Base-by-base conservation (phyloP, 2,888 invertebrate genomes). In the Agriopis leucophaearia region DNA sequence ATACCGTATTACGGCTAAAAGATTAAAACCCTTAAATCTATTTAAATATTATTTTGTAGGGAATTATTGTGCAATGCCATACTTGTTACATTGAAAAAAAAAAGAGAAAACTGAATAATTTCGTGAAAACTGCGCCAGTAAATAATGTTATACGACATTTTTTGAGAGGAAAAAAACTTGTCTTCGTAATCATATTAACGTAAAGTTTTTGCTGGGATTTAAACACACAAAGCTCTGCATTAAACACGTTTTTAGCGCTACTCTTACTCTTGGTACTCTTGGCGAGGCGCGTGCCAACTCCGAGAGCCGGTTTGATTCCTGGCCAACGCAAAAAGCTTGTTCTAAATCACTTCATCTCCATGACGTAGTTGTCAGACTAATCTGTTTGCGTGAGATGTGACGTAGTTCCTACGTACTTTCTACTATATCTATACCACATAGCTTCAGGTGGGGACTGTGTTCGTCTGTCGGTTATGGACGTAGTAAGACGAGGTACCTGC, bases 261-360 rank as follows among this genome's bases (percentile, higher is more conserved):
- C 27, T n/a, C 35, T n/a, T n/a, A n/a, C n/a, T n/a, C 50, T 8
- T 8, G 3, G 8, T 27, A 35, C 1, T 48, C 9, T 15, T 45
- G 4, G 16, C 8, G 4, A 0, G 8, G n/a, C 35, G 35, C 35
- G n/a, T 51, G 51, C 51, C 51, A 51, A 18, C 51, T 51, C 3
- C 27, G 50, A 35, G 35, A 51, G 36, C 13, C 8, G 35, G 54
- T 54, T 54, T 16, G 15, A 54, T 54, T 16, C 16, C 16, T 16
- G 52, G 12, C 54, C 54, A 40, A 54, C 15, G 7, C n/a, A 38
- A 52, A 44, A 27, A 16, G 2, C 38, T 9, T 54, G 54, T 54
- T 40, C 40, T 10, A 38, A 54, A 54, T 51, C 51, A 51, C 48
- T 47, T 51, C 12, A 54, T 54, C 15, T 54, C 16, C 10, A 3